phyloP scores from a whole-genome alignment of 2,797 vertebrate genomes.

The Loris lydekkerianus region DNA sequence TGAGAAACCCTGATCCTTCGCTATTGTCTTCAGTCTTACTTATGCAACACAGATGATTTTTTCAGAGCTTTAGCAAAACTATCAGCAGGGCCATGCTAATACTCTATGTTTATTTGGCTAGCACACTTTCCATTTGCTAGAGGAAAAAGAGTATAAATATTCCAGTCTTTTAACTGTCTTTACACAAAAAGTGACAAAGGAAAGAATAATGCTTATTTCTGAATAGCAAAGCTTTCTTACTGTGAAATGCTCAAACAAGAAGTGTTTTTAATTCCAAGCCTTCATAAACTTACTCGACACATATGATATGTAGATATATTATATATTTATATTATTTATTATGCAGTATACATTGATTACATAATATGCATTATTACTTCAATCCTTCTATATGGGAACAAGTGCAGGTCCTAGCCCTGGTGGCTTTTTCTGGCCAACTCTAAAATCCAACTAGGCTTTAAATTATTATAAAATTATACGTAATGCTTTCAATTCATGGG shows the following conservation, averaged over 20 bases:
- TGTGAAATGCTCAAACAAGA: slow-evolving; percentile 17
- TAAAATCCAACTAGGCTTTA: background rate
- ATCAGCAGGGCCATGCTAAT: slow-evolving; percentile 58
- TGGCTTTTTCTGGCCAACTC: background rate
- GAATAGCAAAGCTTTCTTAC: background rate
- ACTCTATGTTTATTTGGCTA: slow-evolving; percentile 56
- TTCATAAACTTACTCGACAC: background rate
- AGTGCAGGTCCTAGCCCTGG: background rate
- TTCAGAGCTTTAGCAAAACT: slow-evolving; percentile 74
- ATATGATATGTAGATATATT: background rate
- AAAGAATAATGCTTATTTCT: slow-evolving; percentile 38
- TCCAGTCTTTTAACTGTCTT: slow-evolving; percentile 50
- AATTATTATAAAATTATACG: background rate
- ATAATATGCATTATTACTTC: background rate
- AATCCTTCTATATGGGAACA: background rate
- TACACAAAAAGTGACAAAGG: slow-evolving; percentile 54
- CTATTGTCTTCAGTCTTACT: slow-evolving; percentile 82
- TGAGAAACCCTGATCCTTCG: slow-evolving; percentile 71
- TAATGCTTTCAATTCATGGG: background rate
- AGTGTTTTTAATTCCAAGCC: slow-evolving; percentile 14
- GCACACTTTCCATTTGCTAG: slow-evolving; percentile 47
- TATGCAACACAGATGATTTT: slow-evolving; percentile 78
- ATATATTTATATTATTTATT: background rate
- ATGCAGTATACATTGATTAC: background rate
- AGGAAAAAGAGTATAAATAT: slow-evolving; percentile 10